Evolutionary conservation across 2,888 invertebrate species (phyloP).

Genomic region (Aphrophora alni): DNA sequence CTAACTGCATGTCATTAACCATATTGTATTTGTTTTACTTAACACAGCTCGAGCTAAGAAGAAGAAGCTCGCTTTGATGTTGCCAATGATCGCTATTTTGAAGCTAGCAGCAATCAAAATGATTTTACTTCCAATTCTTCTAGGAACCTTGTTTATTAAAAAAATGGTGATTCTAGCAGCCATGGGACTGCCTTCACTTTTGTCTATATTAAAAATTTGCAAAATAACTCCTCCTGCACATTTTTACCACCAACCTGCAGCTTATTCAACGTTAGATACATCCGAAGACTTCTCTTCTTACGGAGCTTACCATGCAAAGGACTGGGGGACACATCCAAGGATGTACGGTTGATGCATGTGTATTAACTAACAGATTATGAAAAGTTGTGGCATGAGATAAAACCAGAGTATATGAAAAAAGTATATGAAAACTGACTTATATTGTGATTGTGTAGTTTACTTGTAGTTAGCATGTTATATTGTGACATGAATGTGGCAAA

Average conservation of each 20-base stretch:
- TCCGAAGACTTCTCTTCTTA: not conserved
- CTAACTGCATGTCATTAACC: constrained; percentile 2
- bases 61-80: constrained; percentile 46
- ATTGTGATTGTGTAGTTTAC: not conserved
- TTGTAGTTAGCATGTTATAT: not conserved
- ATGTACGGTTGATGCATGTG: not conserved
- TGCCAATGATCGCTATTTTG: constrained; percentile 46
- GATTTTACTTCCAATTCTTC: constrained; percentile 66
- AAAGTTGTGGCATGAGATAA: not conserved
- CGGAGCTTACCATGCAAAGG: not conserved
- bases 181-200: constrained; percentile 65
- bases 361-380: not conserved
- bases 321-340: not conserved
- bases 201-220: constrained; percentile 56
- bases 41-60: constrained; percentile 34
- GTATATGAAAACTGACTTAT: not conserved
- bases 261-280: not conserved
- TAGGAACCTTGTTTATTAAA: constrained; percentile 70
- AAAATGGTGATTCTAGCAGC: constrained; percentile 68
- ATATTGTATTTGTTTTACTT: not conserved
- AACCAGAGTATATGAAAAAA: not conserved
- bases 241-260: not conserved
- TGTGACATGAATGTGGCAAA: not conserved
- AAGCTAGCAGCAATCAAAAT: constrained; percentile 58
- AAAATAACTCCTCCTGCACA: constrained; percentile 26